Base-by-base conservation (phyloP, 2,888 invertebrate species). In the Plebejus melissa region DNA sequence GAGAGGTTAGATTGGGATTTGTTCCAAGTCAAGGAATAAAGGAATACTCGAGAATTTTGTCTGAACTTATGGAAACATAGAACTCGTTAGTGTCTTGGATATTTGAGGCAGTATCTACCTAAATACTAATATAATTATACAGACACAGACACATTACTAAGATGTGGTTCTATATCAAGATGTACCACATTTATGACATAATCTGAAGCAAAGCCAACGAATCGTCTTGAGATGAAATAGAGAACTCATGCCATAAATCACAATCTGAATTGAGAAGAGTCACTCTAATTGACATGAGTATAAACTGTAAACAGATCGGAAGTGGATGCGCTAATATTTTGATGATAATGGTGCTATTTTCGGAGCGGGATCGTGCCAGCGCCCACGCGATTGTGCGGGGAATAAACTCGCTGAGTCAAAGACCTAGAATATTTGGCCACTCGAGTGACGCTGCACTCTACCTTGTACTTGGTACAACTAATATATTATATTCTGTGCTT, bases 251-350 rank as follows among this genome's bases (percentile, higher is more conserved):
- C 28, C n/a, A 22, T 46, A 28, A 71, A 46, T 71, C 9, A 71
- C n/a, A 54, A 50, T 16, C 54, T 0, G 16, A 16, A 54, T 13
- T 22, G 4, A 22, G n/a, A 6, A 71, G 41, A 46, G 22, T 46
- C 41, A 41, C 28, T 71, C 28, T 71, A 71, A 71, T 71, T 71
- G 46, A 41, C 50, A n/a, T 54, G 54, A 32, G 32, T 28, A 32
- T 32, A 65, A 65, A 65, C 32, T 28, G 65, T 32, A 65, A 65
- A 65, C 13, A 65, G 46, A 72, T 72, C 71, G 71, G 72, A 72
- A 32, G 72, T 22, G 54, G 72, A 38, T 41, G 50, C 46, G 50
- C 71, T 72, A 72, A 72, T 50, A 72, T 72, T 50, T 54, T 72
- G 72, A 72, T 54, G 72, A 50, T 32, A n/a, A 50, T 16, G 50